Percentiles rank a stretch among this genome's conserved stretches.
These are phyloP conservation scores for Chamaetylas fuelleborni DNA, from an alignment of 2,113 vertebrate species.

Conservation along the genomic window DNA sequence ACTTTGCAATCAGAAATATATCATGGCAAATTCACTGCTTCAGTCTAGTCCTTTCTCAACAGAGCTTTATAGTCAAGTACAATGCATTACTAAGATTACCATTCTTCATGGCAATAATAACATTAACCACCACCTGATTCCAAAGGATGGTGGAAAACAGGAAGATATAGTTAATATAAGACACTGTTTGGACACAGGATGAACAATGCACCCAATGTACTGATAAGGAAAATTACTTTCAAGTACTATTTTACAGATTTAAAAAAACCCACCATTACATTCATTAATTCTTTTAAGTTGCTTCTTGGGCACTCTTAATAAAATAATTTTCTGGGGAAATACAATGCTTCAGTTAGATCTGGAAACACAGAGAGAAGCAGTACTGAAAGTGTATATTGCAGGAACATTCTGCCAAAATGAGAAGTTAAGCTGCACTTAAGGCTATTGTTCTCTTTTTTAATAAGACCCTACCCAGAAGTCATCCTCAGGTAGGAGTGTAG, in stretches of 20 bases:
- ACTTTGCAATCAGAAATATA: background rate
- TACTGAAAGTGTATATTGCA: background rate
- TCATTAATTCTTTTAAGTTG: background rate
- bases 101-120: background rate
- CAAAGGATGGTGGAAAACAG: background rate
- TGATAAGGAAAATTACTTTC: background rate
- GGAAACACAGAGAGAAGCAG: background rate
- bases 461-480: background rate
- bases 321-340: background rate
- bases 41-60: background rate
- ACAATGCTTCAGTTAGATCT: background rate
- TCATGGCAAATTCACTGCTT: background rate
- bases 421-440: background rate
- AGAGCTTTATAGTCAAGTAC: background rate
- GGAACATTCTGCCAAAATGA: background rate
- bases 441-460: fast-evolving
- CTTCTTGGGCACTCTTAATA: background rate
- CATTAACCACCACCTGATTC: fast-evolving
- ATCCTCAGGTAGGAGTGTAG: background rate
- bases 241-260: background rate
- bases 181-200: background rate
- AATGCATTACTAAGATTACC: background rate
- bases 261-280: fast-evolving
- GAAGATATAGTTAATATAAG: background rate
- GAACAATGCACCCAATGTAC: background rate